A percentile compares a stretch with the other conserved stretches of the same genome.
Evolutionary conservation across 2,797 vertebrate species (phyloP).

Genomic region (Tauraco hartlaubi): DNA sequence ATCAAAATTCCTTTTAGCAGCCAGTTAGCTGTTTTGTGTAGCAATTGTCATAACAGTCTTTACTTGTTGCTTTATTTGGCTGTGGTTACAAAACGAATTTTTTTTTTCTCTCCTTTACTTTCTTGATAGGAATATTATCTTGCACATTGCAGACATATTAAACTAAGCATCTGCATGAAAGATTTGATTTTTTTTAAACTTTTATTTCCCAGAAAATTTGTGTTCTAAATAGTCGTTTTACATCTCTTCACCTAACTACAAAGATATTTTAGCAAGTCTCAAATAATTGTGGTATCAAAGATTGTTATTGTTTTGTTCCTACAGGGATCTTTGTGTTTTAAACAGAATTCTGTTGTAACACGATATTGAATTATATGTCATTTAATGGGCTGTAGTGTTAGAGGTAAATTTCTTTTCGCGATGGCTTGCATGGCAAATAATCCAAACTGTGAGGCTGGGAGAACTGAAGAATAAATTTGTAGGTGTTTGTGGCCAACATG

Average conservation of each 20-base stretch:
- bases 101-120: background rate
- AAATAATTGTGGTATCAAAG: background rate
- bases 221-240: background rate
- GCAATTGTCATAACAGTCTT: background rate
- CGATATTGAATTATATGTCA: background rate
- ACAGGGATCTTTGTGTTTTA: background rate
- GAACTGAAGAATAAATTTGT: background rate
- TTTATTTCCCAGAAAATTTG: background rate
- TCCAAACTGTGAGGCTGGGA: background rate
- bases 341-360: slow-evolving; percentile 34
- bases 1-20: background rate
- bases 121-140: background rate
- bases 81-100: background rate
- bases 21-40: background rate
- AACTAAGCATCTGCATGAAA: background rate
- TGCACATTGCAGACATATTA: background rate
- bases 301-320: background rate
- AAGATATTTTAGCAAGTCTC: background rate
- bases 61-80: slow-evolving; percentile 3
- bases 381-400: background rate
- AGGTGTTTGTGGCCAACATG: background rate
- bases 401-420: background rate
- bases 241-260: background rate
- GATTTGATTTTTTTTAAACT: background rate
- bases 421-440: background rate